A percentile compares a stretch with the other conserved stretches of the same genome.
These are phyloP conservation scores for Datnioides undecimradiatus DNA, from an alignment of 2,113 vertebrate species.

Conservation along the genomic window DNA sequence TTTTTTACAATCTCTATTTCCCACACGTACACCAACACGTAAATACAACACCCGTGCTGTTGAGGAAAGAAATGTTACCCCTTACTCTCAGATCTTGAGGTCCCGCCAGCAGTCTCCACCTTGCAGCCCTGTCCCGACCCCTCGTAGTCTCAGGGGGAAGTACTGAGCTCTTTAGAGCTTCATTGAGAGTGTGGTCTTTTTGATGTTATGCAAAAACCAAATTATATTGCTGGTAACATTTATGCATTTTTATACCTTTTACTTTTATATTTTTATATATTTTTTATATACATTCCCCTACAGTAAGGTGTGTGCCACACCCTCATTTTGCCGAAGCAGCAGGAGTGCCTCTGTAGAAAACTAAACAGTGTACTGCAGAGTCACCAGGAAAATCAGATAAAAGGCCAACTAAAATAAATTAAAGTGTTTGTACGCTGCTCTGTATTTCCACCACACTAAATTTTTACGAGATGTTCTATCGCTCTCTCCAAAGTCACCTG, in stretches of 20 bases:
- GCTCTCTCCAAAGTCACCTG: too few species aligned
- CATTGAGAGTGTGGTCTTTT: background rate
- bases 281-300: conserved; percentile 2
- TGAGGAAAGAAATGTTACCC: conserved; percentile 74
- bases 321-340: too few species aligned
- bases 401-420: too few species aligned
- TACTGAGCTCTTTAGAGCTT: conserved; percentile 52
- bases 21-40: conserved; percentile 42
- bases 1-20: conserved; percentile 88
- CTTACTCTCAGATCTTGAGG: conserved; percentile 84
- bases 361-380: too few species aligned
- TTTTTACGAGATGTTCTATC: too few species aligned
- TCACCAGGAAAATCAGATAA: too few species aligned
- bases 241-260: too few species aligned
- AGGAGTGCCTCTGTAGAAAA: too few species aligned
- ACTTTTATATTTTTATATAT: conserved; percentile 47
- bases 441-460: too few species aligned
- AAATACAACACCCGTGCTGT: conserved; percentile 71
- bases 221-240: conserved; percentile 6
- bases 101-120: conserved; percentile 84
- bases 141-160: conserved; percentile 76
- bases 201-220: conserved; percentile 33
- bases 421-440: too few species aligned
- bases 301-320: too few species aligned
- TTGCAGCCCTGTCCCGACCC: conserved; percentile 77